phyloP scores from a whole-genome alignment of 2,113 vertebrate species.

The Hirundichthys speculiger region DNA sequence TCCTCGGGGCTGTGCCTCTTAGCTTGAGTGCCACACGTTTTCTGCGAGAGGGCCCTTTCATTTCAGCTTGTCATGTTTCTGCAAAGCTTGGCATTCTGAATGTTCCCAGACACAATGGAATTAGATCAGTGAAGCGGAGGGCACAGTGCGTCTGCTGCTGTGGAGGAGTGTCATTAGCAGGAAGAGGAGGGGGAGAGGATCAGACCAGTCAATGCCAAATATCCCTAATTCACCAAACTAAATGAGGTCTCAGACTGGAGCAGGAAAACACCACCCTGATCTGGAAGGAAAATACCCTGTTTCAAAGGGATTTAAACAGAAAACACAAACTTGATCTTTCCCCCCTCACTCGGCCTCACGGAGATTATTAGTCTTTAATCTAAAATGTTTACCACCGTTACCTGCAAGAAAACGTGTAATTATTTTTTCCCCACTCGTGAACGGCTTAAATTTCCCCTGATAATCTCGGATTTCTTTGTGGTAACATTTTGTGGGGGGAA shows the following conservation, averaged over 20 bases:
- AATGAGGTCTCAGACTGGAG: slow-evolving; percentile 40
- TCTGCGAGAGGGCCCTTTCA: slow-evolving; percentile 59
- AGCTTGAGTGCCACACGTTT: slow-evolving; percentile 48
- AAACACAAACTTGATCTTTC: too few relatives aligned
- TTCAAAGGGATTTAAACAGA: background rate
- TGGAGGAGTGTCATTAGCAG: slow-evolving; percentile 50
- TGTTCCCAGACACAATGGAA: slow-evolving; percentile 70
- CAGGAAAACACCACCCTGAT: slow-evolving; percentile 13
- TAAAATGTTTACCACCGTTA: slow-evolving; percentile 24
- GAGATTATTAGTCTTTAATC: slow-evolving; percentile 27
- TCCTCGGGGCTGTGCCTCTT: slow-evolving; percentile 21
- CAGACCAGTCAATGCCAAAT: slow-evolving; percentile 54
- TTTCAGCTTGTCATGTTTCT: slow-evolving; percentile 74
- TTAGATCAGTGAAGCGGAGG: slow-evolving; percentile 77
- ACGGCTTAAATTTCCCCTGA: slow-evolving; percentile 18
- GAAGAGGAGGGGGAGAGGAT: slow-evolving; percentile 29
- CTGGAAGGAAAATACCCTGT: slow-evolving; percentile 5
- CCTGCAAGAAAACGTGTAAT: slow-evolving; percentile 33
- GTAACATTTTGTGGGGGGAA: slow-evolving; percentile 8
- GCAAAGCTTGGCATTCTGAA: slow-evolving; percentile 58
- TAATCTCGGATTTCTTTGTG: slow-evolving; percentile 1
- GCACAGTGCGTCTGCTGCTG: slow-evolving; percentile 58
- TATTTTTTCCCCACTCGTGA: slow-evolving; percentile 32
- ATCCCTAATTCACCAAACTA: slow-evolving; percentile 43
- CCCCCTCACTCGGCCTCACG: slow-evolving; percentile 34